Base-by-base conservation (phyloP, 2,888 invertebrate species). In the Ametastegia equiseti region DNA sequence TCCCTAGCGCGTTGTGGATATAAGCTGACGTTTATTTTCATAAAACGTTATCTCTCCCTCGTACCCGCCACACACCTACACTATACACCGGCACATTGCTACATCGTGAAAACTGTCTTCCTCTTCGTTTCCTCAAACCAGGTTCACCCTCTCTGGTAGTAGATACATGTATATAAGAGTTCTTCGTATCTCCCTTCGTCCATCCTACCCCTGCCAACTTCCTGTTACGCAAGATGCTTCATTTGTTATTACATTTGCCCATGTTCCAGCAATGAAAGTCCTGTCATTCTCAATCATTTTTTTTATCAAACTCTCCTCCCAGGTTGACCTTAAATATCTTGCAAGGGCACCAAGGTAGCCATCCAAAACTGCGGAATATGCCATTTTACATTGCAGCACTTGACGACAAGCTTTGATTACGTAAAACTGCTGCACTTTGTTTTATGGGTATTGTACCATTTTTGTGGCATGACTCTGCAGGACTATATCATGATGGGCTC, bases 21-120 rank as follows among this genome's bases (percentile, higher is more conserved):
- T 80, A 80, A 80, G 63, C 80, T 39, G 50, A 65, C 80, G 80
- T 80, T 80, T 80, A 80, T 80, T 80, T 80, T 69, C 80, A 80
- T 80, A 71, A 69, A 80, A 80, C 36, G 80, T 65, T 80, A 80
- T 80, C 80, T n/a, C n/a, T 80, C 69, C 69, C 65, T 50, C 69
- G 33, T 19, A 33, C 50, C 65, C 47, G n/a, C n/a, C 39, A 15
- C 2, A n/a, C 27, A 11, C 57, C 45, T 19, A 27, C 27, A 23
- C 15, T 27, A 23, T 30, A 39, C 39, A 67, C 65, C 39, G 39
- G 65, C 45, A n/a, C 47, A n/a, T 80, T 80, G 42, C 50, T n/a
- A 69, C 50, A 33, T 69, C 69, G 50, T 65, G 69, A 50, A 80
- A 80, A 69, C 39, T 45, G 33, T 67, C 65, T 50, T 42, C 54